A percentile compares a stretch with the other conserved stretches of the same genome.
phyloP scores from a whole-genome alignment of 2,113 vertebrate genomes.

The Channa maculata region DNA sequence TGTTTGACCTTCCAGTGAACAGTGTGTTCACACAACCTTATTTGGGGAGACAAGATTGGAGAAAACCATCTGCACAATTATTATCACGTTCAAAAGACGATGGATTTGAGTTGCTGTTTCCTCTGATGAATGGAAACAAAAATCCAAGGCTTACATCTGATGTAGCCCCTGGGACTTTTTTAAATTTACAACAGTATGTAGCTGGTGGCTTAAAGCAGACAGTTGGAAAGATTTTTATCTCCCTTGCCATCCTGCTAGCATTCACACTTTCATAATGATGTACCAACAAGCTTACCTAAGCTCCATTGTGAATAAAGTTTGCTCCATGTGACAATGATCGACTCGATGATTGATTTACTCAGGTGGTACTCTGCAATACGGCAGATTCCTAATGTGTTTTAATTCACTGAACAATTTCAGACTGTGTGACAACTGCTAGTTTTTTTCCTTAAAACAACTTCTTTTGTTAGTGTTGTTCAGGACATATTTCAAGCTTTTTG shows the following conservation, averaged over 20 bases:
- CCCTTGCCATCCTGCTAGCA: slow-evolving; percentile 16
- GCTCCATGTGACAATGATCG: slow-evolving; percentile 20
- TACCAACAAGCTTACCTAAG: slow-evolving; percentile 18
- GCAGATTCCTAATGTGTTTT: slow-evolving; percentile 21
- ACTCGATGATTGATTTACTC: slow-evolving; percentile 12
- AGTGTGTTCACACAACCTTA: slow-evolving; percentile 8
- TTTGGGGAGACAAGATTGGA: neutral
- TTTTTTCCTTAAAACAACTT: slow-evolving; percentile 17
- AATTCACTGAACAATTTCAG: slow-evolving; percentile 18
- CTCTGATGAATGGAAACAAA: slow-evolving; percentile 33
- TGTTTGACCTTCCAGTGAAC: slow-evolving; percentile 23
- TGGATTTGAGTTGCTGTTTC: slow-evolving; percentile 32
- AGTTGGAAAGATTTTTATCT: slow-evolving; percentile 33
- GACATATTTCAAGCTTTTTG: slow-evolving; percentile 37
- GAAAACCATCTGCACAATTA: slow-evolving; percentile 10
- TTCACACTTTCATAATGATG: slow-evolving; percentile 36
- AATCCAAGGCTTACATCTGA: slow-evolving; percentile 33
- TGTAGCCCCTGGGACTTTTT: slow-evolving; percentile 43
- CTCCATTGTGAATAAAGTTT: slow-evolving; percentile 27
- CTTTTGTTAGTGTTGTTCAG: slow-evolving; percentile 31
- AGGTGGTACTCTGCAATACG: slow-evolving; percentile 23
- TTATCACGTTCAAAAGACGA: slow-evolving; percentile 26
- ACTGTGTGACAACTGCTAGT: neutral
- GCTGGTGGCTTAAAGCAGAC: slow-evolving; percentile 48
- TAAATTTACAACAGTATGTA: slow-evolving; percentile 35